phyloP scores from a whole-genome alignment of 2,888 invertebrate species.

The Eristalis tenax region DNA sequence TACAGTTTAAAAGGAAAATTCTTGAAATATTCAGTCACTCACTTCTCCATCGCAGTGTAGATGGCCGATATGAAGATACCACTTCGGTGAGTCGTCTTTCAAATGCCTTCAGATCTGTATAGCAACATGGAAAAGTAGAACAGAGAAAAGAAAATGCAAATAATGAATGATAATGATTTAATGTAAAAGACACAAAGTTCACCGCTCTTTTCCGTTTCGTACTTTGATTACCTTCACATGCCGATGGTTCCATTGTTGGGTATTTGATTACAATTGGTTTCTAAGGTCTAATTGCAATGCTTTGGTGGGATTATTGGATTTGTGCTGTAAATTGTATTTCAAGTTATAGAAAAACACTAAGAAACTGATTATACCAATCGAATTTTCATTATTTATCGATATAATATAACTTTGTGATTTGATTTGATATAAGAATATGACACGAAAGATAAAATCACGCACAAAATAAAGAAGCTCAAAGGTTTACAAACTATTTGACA shows the following conservation, averaged over 20 bases:
- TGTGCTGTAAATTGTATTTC: slow-evolving; percentile 32
- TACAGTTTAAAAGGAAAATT: not conserved
- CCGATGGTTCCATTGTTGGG: slow-evolving; percentile 88
- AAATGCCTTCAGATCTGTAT: slow-evolving; percentile 96
- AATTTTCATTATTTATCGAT: slow-evolving; percentile 54
- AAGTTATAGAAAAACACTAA: slow-evolving; percentile 14
- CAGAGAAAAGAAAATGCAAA: slow-evolving; percentile 69
- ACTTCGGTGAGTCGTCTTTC: slow-evolving; percentile 98
- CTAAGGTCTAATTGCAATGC: not conserved
- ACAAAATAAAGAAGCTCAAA: slow-evolving; percentile 21
- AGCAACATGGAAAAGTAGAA: slow-evolving; percentile 75
- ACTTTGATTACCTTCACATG: slow-evolving; percentile 89
- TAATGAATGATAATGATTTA: slow-evolving; percentile 26
- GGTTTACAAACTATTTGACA: slow-evolving; percentile 13
- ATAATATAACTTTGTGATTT: slow-evolving; percentile 11
- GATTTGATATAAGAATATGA: not conserved
- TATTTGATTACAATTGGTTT: slow-evolving; percentile 21
- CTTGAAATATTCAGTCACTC: slow-evolving; percentile 79
- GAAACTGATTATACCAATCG: slow-evolving; percentile 19
- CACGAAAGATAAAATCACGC: not conserved
- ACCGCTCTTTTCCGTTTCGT: slow-evolving; percentile 56
- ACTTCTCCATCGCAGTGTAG: slow-evolving; percentile 98
- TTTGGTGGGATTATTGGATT: slow-evolving; percentile 11
- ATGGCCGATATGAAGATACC: slow-evolving; percentile 96
- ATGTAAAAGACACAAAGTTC: slow-evolving; percentile 57